Evolutionary conservation across 2,888 invertebrate genomes (phyloP).

Genomic region (Eulithis testata): DNA sequence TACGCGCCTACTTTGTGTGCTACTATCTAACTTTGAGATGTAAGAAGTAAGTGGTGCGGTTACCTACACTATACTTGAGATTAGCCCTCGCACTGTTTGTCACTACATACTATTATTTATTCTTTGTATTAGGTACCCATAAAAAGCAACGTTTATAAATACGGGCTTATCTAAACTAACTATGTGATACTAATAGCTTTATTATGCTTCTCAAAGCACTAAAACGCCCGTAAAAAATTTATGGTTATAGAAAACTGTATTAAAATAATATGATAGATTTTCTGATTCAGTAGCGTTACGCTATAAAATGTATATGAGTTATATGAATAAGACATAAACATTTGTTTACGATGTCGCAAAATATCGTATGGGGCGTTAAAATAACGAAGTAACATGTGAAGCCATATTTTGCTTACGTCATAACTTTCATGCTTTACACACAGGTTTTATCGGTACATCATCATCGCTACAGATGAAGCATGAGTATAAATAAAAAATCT

Average conservation of each 20-base stretch:
- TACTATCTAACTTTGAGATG: neutral
- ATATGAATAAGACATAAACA: slow-evolving; percentile 16
- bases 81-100: too few species aligned
- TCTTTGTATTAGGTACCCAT: too few species aligned
- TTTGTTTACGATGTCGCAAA: slow-evolving; percentile 20
- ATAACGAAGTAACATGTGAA: too few species aligned
- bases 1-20: neutral
- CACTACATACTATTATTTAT: too few species aligned
- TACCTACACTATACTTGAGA: too few species aligned
- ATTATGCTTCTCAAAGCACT: neutral
- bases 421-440: neutral
- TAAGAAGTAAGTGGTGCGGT: neutral
- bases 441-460: too few species aligned
- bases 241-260: neutral
- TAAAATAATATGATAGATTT: slow-evolving; percentile 3
- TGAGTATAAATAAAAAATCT: too few species aligned
- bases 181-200: neutral
- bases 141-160: too few species aligned
- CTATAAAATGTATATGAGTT: slow-evolving; percentile 10
- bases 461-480: too few species aligned
- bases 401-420: neutral
- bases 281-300: slow-evolving; percentile 5
- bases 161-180: neutral
- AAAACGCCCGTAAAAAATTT: neutral
- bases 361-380: neutral